Evolutionary conservation across 1,140 invertebrate species (phyloP).

Genomic region (Drosophila paulistorum): DNA sequence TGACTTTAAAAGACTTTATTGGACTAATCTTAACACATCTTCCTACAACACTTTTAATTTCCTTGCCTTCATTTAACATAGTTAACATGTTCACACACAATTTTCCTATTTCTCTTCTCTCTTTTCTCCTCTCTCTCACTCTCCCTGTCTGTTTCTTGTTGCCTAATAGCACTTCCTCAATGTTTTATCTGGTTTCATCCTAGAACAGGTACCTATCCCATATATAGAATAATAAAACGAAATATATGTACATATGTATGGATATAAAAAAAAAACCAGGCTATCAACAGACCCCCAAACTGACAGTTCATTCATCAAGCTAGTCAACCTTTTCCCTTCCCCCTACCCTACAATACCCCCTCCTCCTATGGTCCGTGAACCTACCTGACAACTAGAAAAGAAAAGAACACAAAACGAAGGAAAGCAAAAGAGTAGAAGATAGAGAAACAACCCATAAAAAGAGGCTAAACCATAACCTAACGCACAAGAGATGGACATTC

Average conservation of each 20-base stretch:
- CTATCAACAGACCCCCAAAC: conserved; percentile 21
- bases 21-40: conserved; percentile 10
- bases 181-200: conserved; percentile 1
- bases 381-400: conserved; percentile 18
- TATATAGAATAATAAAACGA: background rate
- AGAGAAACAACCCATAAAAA: background rate
- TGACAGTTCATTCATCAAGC: conserved; percentile 57
- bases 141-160: background rate
- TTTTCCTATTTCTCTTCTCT: background rate
- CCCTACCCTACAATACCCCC: background rate
- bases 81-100: conserved; percentile 10
- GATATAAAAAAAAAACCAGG: background rate
- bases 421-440: background rate
- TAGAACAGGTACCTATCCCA: conserved; percentile 37
- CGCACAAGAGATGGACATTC: conserved; percentile 39
- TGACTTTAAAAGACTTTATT: background rate
- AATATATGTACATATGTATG: no score
- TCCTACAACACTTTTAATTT: conserved; percentile 6
- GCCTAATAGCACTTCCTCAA: background rate
- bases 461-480: conserved; percentile 53
- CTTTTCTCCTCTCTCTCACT: background rate
- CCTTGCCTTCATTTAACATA: background rate
- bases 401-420: conserved; percentile 47
- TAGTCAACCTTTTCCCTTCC: conserved; percentile 21
- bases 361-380: background rate